Base-by-base conservation (phyloP, 2,888 invertebrate species). In the Invenusta paracnida region DNA sequence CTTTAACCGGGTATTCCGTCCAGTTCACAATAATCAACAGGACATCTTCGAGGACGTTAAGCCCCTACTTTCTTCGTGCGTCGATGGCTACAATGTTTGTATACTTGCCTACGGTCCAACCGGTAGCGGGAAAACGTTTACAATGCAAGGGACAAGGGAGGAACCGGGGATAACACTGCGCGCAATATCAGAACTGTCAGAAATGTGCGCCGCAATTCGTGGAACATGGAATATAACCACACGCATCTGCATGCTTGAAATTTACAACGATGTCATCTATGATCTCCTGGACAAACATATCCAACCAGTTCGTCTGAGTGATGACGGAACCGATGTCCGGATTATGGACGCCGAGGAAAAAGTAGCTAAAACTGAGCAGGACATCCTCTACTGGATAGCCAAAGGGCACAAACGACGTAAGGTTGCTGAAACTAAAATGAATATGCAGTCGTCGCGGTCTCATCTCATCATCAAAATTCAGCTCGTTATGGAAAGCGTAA, bases 1-100 rank as follows among this genome's bases (percentile, higher is more conserved):
- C 2, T 84, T 84, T 67, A 84, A 84, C 29, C 5, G 73, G 13
- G 84, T 84, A n/a, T 79, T 67, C 1, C 0, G 67, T 11, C 84
- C 84, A 23, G 30, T 31, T 30, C 2, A 48, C 0, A 29, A 29
- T 5, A 84, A 84, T 28, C 84, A 67, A 23, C 23, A 79, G n/a
- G 84, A 84, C 11, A 84, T 84, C n/a, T 84, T 84, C 23, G 84
- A 84, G 31, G 84, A 84, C 17, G 67, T 67, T 13, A 84, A 84
- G 73, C 67, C 84, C 2, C 29, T 84, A 1, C 28, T 84, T 67
- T 73, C 73, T 1, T 84, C 84, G 1, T 84, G 84, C 73, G n/a
- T 84, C 1, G 84, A 84, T 82, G 84, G 84, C 2, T 84, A 67
- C 73, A 84, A 84, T 84, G 84, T 84, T 25, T 84, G 84, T 23